Conservation (phyloP, 2,888 invertebrate genomes). For the Alentia gelatinosa region DNA sequence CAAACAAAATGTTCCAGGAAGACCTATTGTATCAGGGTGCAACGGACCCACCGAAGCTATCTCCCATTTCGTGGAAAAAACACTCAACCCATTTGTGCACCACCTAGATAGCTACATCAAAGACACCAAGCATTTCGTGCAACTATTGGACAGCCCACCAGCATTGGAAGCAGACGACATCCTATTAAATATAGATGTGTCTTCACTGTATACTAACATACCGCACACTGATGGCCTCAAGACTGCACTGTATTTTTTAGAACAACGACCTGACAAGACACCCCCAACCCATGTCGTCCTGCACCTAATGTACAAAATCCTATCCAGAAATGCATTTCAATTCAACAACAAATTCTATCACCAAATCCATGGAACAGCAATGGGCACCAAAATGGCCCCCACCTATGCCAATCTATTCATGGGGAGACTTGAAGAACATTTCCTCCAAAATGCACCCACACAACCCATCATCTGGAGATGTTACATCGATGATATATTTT, state of each 20-base stretch:
- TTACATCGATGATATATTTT: not conserved
- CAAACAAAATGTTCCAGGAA: not conserved
- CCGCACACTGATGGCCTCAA: not conserved
- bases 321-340: not conserved
- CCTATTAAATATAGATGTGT: not conserved
- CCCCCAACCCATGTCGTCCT: not conserved
- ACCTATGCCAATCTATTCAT: slow-evolving; percentile 22
- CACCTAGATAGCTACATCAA: not conserved
- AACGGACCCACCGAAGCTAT: not conserved
- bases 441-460: not conserved
- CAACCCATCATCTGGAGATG: not conserved
- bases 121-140: not conserved
- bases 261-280: not conserved
- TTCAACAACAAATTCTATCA: not conserved
- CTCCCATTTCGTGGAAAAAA: not conserved
- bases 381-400: slow-evolving; percentile 14
- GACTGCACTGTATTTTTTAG: not conserved
- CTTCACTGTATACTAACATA: slow-evolving; percentile 31
- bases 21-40: not conserved
- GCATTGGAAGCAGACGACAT: not conserved
- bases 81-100: not conserved
- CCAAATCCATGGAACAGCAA: not conserved
- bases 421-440: not conserved
- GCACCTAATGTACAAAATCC: not conserved
- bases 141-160: not conserved